Base-by-base conservation (phyloP, 92 coral and sea anemone genomes). In the Nematostella vectensis region DNA sequence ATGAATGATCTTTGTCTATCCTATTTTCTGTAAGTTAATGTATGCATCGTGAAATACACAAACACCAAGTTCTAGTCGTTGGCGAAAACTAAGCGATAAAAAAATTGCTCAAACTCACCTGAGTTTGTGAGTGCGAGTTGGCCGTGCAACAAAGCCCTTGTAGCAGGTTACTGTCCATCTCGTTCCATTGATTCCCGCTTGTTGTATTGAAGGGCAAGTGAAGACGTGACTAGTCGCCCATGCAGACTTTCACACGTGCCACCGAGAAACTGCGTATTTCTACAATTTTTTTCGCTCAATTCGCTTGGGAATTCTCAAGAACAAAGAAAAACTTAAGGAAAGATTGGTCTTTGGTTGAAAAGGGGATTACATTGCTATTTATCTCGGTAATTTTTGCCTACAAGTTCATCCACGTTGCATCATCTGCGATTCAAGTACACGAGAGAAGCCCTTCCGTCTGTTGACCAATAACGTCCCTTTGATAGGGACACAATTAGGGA, bases 101-200 rank as follows among this genome's bases (percentile, higher is more conserved):
- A 15, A 28, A 28, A 2, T 10, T 12, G 6, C 16, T 49, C 15
- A 52, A 49, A 2, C 39, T 3, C 6, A 88, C 99, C 84, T 65
- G 74, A 26, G 85, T 81, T 48, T 88, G 96, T 10, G 91, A 85
- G 23, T 79, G 71, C 48, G 87, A 65, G 48, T 82, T 81, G 51
- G 95, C 78, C 52, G 87, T 67, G 26, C 80, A 62, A 36, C 84
- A 81, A 13, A 87, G 82, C 31, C 94, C 99, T 53, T 79, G 88
- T 1, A 93, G 89, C 48, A 74, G 73, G 27, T 71, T 74, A 40
- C 86, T 96, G 69, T 76, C 96, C 99, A 93, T 93, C 20, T 67
- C 26, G 23, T 29, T 47, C 67, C 48, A 74, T 59, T 58, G 21
- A 55, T 21, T 50, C 42, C 16, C 22, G 47, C 37, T 45, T 31